Conservation (phyloP, 2,888 invertebrate species). For the Galeopsomyia nigrocyanea region DNA sequence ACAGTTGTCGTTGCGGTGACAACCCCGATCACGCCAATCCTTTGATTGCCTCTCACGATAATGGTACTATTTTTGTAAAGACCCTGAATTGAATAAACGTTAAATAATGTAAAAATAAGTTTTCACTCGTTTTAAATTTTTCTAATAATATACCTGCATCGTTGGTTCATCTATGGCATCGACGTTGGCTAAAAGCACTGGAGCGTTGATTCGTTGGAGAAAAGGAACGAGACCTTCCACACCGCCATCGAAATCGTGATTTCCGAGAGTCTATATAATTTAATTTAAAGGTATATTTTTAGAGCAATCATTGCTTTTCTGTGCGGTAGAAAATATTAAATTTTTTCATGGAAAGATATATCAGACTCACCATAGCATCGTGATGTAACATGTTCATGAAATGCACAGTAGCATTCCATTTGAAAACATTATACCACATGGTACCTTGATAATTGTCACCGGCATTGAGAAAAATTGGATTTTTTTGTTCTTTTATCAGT, state of each 20-base stretch:
- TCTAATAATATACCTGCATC: slow-evolving; percentile 62
- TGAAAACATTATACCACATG: slow-evolving; percentile 82
- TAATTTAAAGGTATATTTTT: too few species aligned
- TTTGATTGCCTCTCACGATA: slow-evolving; percentile 74
- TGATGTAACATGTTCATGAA: slow-evolving; percentile 83
- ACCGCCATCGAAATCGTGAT: slow-evolving; percentile 88
- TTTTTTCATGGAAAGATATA: too few species aligned
- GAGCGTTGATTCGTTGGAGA: slow-evolving; percentile 74
- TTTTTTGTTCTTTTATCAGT: slow-evolving; percentile 70
- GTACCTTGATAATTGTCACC: slow-evolving; percentile 90
- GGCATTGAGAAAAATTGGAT: slow-evolving; percentile 81
- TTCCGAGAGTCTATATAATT: slow-evolving; percentile 80
- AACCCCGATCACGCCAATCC: slow-evolving; percentile 85
- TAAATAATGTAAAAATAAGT: background rate
- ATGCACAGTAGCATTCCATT: slow-evolving; percentile 80
- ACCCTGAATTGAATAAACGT: slow-evolving; percentile 65
- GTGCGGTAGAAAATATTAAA: too few species aligned
- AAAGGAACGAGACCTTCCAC: slow-evolving; percentile 81
- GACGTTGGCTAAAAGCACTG: slow-evolving; percentile 83
- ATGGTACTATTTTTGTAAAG: slow-evolving; percentile 77
- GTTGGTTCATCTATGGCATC: slow-evolving; percentile 79
- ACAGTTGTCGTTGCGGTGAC: slow-evolving; percentile 78
- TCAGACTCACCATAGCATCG: slow-evolving; percentile 77
- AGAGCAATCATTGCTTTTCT: too few species aligned
- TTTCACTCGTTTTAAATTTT: background rate